phyloP scores from a whole-genome alignment of 2,113 vertebrate genomes.

The Albula goreensis region DNA sequence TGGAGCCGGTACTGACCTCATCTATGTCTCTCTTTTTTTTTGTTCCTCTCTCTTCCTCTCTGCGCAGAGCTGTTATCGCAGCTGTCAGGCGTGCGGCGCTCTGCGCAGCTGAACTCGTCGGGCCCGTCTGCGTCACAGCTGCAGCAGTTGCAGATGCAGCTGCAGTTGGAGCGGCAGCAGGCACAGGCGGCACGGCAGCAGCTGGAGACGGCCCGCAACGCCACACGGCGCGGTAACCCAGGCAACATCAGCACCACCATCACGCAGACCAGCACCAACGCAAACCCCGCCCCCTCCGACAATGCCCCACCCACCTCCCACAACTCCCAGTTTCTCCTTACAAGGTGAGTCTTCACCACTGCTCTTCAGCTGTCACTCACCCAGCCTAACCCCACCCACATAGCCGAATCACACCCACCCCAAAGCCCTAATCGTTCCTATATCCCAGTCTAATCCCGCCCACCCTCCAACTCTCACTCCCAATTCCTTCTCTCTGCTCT shows the following conservation, averaged over 20 bases:
- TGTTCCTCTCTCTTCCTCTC: background rate
- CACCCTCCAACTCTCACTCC: too few species aligned
- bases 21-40: background rate
- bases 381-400: background rate
- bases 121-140: slow-evolving; percentile 96
- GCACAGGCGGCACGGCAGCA: slow-evolving; percentile 95
- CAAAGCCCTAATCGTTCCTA: too few species aligned
- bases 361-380: too few species aligned
- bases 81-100: slow-evolving; percentile 94
- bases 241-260: slow-evolving; percentile 81
- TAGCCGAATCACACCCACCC: too few species aligned
- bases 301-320: slow-evolving; percentile 84
- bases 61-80: slow-evolving; percentile 94
- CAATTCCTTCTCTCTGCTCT: too few species aligned
- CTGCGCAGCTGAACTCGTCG: slow-evolving; percentile 93
- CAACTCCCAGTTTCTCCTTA: slow-evolving; percentile 94
- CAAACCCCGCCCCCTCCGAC: slow-evolving; percentile 79
- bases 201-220: slow-evolving; percentile 90
- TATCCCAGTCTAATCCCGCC: too few species aligned
- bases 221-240: slow-evolving; percentile 87
- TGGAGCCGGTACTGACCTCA: background rate
- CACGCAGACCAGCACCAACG: slow-evolving; percentile 79
- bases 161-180: slow-evolving; percentile 94
- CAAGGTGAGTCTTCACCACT: slow-evolving; percentile 74
- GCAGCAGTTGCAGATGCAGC: slow-evolving; percentile 98